phyloP scores from a whole-genome alignment of 1,140 invertebrate species.

The Ylistrum balloti region DNA sequence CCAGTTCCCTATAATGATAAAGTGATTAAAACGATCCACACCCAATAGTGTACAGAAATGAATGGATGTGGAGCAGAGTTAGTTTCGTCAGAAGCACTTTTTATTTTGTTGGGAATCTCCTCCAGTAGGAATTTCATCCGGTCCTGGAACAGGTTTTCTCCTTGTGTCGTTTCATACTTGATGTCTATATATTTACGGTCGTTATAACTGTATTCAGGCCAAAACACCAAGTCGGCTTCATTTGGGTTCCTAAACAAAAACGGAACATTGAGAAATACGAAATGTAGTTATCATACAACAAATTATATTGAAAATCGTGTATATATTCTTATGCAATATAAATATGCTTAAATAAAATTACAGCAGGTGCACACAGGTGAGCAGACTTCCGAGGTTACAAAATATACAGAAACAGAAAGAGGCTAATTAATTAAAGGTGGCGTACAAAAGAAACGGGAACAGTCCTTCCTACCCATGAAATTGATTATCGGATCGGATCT shows the following conservation, averaged over 20 bases:
- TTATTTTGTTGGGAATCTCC: not conserved
- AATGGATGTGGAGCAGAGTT: not conserved
- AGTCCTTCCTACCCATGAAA: too few species aligned
- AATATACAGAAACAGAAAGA: too few species aligned
- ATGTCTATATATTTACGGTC: constrained; percentile 25
- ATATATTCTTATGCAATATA: too few species aligned
- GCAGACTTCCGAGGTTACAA: too few species aligned
- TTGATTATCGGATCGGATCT: too few species aligned
- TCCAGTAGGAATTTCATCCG: not conserved
- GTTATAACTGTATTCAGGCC: not conserved
- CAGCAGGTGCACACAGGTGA: too few species aligned
- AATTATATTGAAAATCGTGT: too few species aligned
- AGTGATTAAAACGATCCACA: not conserved
- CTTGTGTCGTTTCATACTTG: not conserved
- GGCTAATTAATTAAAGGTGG: too few species aligned
- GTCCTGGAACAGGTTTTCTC: not conserved
- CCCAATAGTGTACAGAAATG: not conserved
- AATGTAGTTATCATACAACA: too few species aligned
- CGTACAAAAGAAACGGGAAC: too few species aligned
- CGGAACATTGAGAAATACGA: too few species aligned
- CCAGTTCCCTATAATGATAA: not conserved
- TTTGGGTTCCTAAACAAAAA: not conserved
- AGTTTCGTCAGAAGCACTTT: not conserved
- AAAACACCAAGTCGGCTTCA: not conserved
- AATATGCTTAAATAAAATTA: too few species aligned